phyloP scores from a whole-genome alignment of 2,888 invertebrate species.

The Coleophora flavipennella region DNA sequence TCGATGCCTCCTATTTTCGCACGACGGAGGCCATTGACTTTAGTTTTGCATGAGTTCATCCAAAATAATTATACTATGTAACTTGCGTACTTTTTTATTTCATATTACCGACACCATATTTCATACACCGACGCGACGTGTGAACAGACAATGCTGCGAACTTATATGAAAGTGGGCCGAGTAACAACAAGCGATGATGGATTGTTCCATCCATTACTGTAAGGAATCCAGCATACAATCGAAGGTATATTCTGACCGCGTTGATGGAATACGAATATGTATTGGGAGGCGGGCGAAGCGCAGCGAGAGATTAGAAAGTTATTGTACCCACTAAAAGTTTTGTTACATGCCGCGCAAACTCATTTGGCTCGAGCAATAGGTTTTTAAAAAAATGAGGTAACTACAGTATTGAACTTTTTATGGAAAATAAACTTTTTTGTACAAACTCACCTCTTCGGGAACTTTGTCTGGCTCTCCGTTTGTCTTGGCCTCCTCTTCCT shows the following conservation, averaged over 20 bases:
- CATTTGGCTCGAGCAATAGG: constrained; percentile 10
- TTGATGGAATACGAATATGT: constrained; percentile 31
- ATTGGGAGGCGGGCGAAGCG: not conserved
- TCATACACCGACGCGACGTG: constrained; percentile 11
- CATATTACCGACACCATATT: constrained; percentile 11
- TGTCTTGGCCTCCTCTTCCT: constrained; percentile 71
- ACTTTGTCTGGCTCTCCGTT: constrained; percentile 76
- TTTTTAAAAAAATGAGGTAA: not conserved
- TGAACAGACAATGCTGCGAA: constrained; percentile 15
- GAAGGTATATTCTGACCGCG: constrained; percentile 27
- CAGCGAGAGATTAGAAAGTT: constrained; percentile 32
- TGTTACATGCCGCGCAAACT: constrained; percentile 15
- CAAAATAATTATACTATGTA: constrained; percentile 19
- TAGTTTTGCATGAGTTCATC: constrained; percentile 16
- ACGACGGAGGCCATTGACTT: constrained; percentile 37
- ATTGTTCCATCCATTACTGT: constrained; percentile 22
- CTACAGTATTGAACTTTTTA: not conserved
- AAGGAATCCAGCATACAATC: constrained; percentile 22
- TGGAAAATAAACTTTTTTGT: constrained; percentile 3
- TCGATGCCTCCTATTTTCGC: constrained; percentile 37
- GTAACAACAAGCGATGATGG: constrained; percentile 28
- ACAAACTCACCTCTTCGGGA: constrained; percentile 74
- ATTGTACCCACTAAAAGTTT: constrained; percentile 22
- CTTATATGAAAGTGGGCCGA: constrained; percentile 36
- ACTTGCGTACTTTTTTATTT: no score